Evolutionary conservation across 2,797 vertebrate species (phyloP), one percentile per base, ranked within the genome.

Genomic region (Sebastes nivosus): DNA sequence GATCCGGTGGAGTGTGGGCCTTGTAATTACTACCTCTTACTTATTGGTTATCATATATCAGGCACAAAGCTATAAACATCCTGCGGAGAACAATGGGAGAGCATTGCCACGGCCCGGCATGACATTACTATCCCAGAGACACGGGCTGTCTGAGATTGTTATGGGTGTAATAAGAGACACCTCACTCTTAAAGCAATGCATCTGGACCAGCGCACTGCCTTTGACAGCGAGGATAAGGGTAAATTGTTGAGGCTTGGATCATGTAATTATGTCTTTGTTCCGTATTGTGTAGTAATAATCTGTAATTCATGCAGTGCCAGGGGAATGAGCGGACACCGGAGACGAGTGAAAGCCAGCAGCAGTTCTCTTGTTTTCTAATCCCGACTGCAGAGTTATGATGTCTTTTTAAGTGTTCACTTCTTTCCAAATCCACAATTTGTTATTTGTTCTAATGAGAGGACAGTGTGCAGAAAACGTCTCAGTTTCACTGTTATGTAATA

Each of bases 31-130:
- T 89, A 89, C 86, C 86, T 92, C 85, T 89, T 87, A 89, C 93
- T 94, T 95, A 93, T 92, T 93, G 92, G 93, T 95, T 93, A 94
- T 94, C 93, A 82, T 88, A 92, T 95, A 92, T 94, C 94, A 91
- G 85, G 85, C 89, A 91, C 90, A 89, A 78, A 91, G 93, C 93
- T 92, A 93, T 95, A 93, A 93, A 94, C 88, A 91, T 90, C 83
- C 75, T 67, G 2, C 11, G 72, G 86, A 90, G 87, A 93, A 94
- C 94, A 94, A 95, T 95, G 88, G 87, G 60, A 67, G 80, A 91
- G 79, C 88, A 72, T 82, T 85, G 87, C 91, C 91, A 90, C 82
- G 82, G 91, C 88, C 81, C 64, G 84, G 85, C 87, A 80, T 93
- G 92, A 90, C 90, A 90, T 89, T 84, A 86, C 93, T 78, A 87